phyloP scores from a whole-genome alignment of 2,888 invertebrate species.

The Thumatha senex region DNA sequence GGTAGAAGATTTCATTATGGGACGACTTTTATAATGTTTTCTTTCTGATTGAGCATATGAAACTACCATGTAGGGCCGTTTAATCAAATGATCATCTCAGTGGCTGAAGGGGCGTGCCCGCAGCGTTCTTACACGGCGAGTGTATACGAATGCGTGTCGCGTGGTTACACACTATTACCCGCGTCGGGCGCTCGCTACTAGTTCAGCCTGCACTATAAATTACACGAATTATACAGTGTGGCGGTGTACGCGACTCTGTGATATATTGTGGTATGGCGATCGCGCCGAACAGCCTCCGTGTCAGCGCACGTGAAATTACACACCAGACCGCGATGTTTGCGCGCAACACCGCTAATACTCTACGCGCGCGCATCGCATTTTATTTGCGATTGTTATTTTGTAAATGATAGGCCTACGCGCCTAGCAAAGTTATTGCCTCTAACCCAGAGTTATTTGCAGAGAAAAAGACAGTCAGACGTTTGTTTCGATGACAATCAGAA shows the following conservation, averaged over 20 bases:
- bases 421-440: conserved; percentile 68
- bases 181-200: conserved; percentile 68
- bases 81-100: conserved; percentile 52
- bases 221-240: conserved; percentile 79
- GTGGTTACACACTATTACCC: conserved; percentile 78
- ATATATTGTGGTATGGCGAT: conserved; percentile 76
- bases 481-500: conserved; percentile 75
- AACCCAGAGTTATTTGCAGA: conserved; percentile 61
- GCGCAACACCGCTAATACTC: conserved; percentile 63
- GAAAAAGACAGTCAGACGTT: conserved; percentile 56
- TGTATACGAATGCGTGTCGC: conserved; percentile 67
- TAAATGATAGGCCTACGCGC: conserved; percentile 71
- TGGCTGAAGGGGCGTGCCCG: conserved; percentile 43
- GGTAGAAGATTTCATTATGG: too few relatives aligned
- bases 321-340: conserved; percentile 66
- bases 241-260: conserved; percentile 67
- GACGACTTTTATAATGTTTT: too few relatives aligned
- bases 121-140: conserved; percentile 36
- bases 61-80: conserved; percentile 51
- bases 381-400: conserved; percentile 74
- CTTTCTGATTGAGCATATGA: conserved; percentile 27
- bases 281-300: conserved; percentile 57
- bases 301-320: conserved; percentile 78
- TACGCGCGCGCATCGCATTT: conserved; percentile 51
- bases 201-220: conserved; percentile 71